phyloP scores from a whole-genome alignment of 2,797 vertebrate genomes.

The Linurgus olivaceus region DNA sequence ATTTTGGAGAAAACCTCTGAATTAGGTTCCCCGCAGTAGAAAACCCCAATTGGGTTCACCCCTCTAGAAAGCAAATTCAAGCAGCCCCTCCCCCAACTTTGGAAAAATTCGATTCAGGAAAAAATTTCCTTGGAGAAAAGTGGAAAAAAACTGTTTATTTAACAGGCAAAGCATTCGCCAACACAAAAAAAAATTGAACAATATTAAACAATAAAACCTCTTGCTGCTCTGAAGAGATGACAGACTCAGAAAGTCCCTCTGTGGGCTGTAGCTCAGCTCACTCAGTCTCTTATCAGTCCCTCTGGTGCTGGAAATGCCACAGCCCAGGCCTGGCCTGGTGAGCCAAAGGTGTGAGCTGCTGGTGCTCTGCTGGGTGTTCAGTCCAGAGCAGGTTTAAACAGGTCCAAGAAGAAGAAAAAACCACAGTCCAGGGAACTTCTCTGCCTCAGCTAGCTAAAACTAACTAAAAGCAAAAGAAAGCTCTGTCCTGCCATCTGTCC shows the following conservation, averaged over 20 bases:
- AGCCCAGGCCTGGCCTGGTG: fast-evolving
- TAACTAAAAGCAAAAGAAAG: background rate
- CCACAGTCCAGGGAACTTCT: background rate
- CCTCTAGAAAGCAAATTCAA: background rate
- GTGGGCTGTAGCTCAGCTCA: background rate
- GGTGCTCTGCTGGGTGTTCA: background rate
- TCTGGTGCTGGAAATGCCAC: fast-evolving
- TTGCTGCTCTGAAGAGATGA: fast-evolving
- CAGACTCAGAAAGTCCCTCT: background rate
- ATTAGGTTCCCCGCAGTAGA: background rate
- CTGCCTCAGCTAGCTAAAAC: background rate
- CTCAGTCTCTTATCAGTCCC: background rate
- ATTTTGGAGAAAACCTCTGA: background rate
- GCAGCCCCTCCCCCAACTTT: background rate
- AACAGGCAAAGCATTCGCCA: background rate
- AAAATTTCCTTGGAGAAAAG: background rate
- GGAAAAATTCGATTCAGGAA: background rate
- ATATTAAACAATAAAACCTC: background rate
- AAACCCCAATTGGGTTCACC: background rate
- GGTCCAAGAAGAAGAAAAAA: no score
- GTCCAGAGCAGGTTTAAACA: background rate
- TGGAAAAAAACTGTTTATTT: background rate
- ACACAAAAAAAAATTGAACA: background rate
- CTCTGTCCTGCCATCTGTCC: fast-evolving
- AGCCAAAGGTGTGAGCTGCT: background rate